Evolutionary conservation across 1,140 invertebrate species (phyloP), one percentile per base, ranked within the genome.

Genomic region (Microplitis mediator): DNA sequence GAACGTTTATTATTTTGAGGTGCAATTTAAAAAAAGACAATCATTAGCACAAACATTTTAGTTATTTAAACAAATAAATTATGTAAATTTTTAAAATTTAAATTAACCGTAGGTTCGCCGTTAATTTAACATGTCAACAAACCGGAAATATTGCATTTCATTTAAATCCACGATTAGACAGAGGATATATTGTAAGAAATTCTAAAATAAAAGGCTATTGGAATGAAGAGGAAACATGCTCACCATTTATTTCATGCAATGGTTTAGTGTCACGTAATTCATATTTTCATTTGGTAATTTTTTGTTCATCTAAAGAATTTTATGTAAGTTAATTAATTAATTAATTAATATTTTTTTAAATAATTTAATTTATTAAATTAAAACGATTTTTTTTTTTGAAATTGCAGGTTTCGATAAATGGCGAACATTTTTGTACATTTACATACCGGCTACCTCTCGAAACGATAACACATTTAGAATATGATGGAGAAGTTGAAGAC

Each of bases 171-270:
- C 90, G 93, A 16, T 81, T 94, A 64, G 91, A 91, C 14, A 90
- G 93, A 73, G 89, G 90, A 51, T 91, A 93, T 74, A 90, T 95
- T n/a, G 94, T 96, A 1, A 86, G 95, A 54, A 97, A 96, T 80
- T 86, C 88, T 3, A 89, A 90, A 58, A 76, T 89, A 4, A 83
- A 85, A 62, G 89, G 89, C 13, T 77, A 77, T 4, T 95, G 93
- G 93, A 92, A 92, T 0, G 78, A 85, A 3, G 93, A 95, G 79
- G 93, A 95, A 80, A 90, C 90, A 34, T 88, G 89, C 34, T 91
- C 91, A 5, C 83, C 87, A 9, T 72, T 75, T 4, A 66, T 76
- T 14, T 66, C 81, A 3, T 74, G 76, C 14, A 78, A 78, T 13
- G 78, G 76, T 36, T 64, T 82, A 16, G 84, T 87, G 32, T 72